These are phyloP conservation scores for Eupristina koningsbergeri DNA, from an alignment of 1,140 invertebrate genomes.

Conservation along the genomic window DNA sequence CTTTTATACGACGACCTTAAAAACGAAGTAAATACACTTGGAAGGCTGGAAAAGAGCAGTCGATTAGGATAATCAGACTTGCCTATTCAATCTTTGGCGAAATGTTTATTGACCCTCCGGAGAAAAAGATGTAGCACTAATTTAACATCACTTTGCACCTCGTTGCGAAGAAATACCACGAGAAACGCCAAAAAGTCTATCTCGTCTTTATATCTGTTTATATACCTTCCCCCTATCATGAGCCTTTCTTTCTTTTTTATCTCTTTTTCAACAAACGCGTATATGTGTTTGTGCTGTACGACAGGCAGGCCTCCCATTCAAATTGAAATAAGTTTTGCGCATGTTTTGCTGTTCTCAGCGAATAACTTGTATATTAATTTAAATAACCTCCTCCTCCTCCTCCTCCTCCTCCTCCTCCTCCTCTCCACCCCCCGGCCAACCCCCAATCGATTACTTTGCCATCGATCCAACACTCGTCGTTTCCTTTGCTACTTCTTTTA, in stretches of 20 bases:
- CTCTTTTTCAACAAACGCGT: too few species aligned
- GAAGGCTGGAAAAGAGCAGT: neutral
- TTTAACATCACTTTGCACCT: constrained; percentile 47
- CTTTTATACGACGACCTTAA: constrained; percentile 38
- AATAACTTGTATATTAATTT: too few species aligned
- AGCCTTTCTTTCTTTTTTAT: neutral
- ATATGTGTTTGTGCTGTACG: neutral
- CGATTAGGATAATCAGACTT: constrained; percentile 42
- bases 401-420: too few species aligned
- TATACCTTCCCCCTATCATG: too few species aligned
- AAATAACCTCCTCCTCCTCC: too few species aligned
- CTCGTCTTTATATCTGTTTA: neutral
- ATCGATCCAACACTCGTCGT: too few species aligned
- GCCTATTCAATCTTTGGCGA: constrained; percentile 17
- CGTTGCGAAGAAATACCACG: constrained; percentile 46
- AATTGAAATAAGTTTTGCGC: constrained; percentile 14
- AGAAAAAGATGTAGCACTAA: constrained; percentile 26
- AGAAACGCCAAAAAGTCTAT: neutral
- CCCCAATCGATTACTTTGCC: too few species aligned
- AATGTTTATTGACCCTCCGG: constrained; percentile 41
- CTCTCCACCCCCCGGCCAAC: too few species aligned
- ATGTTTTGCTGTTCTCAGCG: neutral
- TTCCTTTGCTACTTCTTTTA: too few species aligned
- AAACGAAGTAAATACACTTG: constrained; percentile 28
- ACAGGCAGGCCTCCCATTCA: neutral